Base-by-base conservation (phyloP, 2,113 vertebrate species). In the Seriola aureovittata region DNA sequence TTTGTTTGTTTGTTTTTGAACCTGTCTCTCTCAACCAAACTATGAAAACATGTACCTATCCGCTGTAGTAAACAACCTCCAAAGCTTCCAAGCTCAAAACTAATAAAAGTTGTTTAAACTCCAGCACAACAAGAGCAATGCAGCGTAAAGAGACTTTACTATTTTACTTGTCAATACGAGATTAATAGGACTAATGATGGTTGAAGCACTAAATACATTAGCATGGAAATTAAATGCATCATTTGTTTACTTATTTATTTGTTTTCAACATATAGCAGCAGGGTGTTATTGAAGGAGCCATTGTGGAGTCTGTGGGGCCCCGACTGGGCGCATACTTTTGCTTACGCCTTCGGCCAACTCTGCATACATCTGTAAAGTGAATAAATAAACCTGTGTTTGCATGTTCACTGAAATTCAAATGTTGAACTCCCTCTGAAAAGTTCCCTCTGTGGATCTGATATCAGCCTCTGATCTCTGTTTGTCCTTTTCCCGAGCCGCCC, bases 351-450 rank as follows among this genome's bases (percentile, higher is more conserved):
- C 12, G 42, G 42, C 42, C 44, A 46, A 14, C 44, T 46, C 44
- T 46, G 44, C 75, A 60, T 38, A 46, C 19, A 59, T 75, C 69
- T 3, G 13, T 46, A 29, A 73, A 75, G 60, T 25, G 11, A 72
- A 67, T 77, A 55, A 85, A 63, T 85, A 46, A 62, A 36, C 2
- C 10, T 40, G 32, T 59, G 71, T 65, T 34, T 69, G 63, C 42
- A 52, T 54, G 52, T 54, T 69, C 10, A 23, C 32, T 80, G 78
- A 71, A 75, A 71, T 84, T 73, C 73, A 71, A 84, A 78, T 70
- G 73, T 10, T 66, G 64, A 71, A 68, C 68, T 34, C 23, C 29
- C 11, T 59, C 21, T 63, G 58, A 38, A 59, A 71, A 72, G 48
- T 34, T 38, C 14, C 40, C 65, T 71, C 48, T 46, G 34, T 48